Base-by-base conservation (phyloP, 2,888 invertebrate genomes). In the Euplexia lucipara region DNA sequence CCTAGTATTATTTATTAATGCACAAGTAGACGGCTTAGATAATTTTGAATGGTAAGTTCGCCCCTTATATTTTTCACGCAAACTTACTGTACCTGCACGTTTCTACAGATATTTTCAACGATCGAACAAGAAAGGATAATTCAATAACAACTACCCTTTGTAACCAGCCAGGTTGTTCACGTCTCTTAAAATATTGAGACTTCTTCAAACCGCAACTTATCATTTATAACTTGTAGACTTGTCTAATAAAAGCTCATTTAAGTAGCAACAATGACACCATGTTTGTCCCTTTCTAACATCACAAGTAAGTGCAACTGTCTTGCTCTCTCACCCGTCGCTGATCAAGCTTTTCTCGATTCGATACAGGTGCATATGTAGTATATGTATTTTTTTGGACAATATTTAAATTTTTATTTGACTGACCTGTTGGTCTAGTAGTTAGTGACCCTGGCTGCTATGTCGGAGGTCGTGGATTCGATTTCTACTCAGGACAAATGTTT, bases 301-400 rank as follows among this genome's bases (percentile, higher is more conserved):
- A n/a, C 8, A 10, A 2, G 18, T 30, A 4, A 20, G 6, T 57
- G 41, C 0, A 10, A 7, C 53, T 60, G 6, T 70, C 79, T 63
- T 62, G 14, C 57, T 83, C 48, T 2, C 60, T 45, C 74, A 20
- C 53, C 32, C 49, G 72, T 35, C 68, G 80, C 79, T 79, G 79
- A 77, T 78, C 72, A 79, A 77, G 82, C 75, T 82, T 81, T 76
- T 79, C 72, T 79, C 57, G 58, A 79, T 75, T 81, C 78, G 67
- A 81, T 77, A 81, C 83, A 79, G 79, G 77, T 81, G 77, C 78
- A 79, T 62, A 57, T 57, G 44, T 53, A 80, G 81, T 78, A 82
- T 60, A 82, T 44, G 68, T 42, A 45, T 52, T 16, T 9, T 35
- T 51, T 57, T 7, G 8, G 14, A 74, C 42, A 9, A 7, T 16